Evolutionary conservation across 1,140 invertebrate genomes (phyloP).

Genomic region (Euborellia annulipes): DNA sequence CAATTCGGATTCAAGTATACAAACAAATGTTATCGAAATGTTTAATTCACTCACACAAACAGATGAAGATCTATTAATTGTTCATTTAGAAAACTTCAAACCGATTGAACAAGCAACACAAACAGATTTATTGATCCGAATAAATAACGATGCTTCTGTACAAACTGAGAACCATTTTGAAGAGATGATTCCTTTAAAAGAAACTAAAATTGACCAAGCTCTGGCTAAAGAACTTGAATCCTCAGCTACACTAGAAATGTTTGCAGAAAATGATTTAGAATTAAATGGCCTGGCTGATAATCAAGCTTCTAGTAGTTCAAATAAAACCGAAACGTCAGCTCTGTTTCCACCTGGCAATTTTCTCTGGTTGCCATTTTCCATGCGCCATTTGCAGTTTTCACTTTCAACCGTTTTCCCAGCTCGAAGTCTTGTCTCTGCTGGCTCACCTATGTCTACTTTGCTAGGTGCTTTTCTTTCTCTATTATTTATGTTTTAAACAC

Average conservation of each 20-base stretch:
- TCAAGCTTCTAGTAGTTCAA: not conserved
- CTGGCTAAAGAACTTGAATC: not conserved
- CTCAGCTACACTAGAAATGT: not conserved
- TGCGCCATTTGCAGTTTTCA: conserved; percentile 9
- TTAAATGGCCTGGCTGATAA: not conserved
- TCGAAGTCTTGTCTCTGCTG: conserved; percentile 3
- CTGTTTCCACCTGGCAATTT: no score
- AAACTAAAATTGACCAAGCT: not conserved
- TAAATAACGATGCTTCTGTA: no score
- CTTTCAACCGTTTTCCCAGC: conserved; percentile 5
- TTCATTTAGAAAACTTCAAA: not conserved
- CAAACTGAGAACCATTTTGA: no score
- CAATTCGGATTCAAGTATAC: conserved; percentile 2
- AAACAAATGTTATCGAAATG: conserved; percentile 4
- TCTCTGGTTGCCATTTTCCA: not conserved
- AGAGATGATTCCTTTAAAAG: no score
- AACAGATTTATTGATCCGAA: not conserved
- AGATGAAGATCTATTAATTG: not conserved
- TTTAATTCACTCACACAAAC: not conserved
- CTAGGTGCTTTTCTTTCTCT: conserved; percentile 19
- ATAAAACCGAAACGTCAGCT: no score
- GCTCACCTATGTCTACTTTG: conserved; percentile 23
- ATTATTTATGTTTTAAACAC: not conserved
- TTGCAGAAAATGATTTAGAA: not conserved
- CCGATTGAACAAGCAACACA: not conserved